Conservation (phyloP, 1,140 invertebrate species). For the Cherax destructor region DNA sequence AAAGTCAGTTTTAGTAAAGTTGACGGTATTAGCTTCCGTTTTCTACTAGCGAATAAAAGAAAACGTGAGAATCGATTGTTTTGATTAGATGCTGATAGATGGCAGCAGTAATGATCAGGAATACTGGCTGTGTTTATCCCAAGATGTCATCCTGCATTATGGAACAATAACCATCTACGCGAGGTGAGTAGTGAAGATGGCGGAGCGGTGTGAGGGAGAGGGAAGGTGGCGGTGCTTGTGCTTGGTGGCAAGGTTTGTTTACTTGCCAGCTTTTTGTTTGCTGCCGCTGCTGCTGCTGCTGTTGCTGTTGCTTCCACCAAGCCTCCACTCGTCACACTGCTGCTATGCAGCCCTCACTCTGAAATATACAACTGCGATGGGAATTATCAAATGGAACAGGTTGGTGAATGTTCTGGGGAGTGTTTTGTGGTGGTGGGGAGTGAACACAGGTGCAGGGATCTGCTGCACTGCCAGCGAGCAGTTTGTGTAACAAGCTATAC, state of each 20-base stretch:
- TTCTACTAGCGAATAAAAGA: slow-evolving; percentile 14
- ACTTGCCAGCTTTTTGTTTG: slow-evolving; percentile 32
- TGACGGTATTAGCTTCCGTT: not conserved
- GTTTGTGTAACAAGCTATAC: too few species aligned
- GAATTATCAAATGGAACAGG: too few species aligned
- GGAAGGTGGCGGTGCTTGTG: not conserved
- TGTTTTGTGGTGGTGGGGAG: too few species aligned
- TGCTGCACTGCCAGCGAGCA: too few species aligned
- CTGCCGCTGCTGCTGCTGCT: not conserved
- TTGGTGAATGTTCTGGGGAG: too few species aligned
- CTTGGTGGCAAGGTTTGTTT: slow-evolving; percentile 41
- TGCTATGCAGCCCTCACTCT: too few species aligned
- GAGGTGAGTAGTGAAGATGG: slow-evolving; percentile 34
- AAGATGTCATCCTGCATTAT: slow-evolving; percentile 56
- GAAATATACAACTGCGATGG: too few species aligned
- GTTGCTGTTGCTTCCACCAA: not conserved
- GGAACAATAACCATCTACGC: slow-evolving; percentile 32
- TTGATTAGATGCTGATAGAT: slow-evolving; percentile 64
- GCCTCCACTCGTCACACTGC: too few species aligned
- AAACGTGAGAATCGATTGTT: slow-evolving; percentile 66
- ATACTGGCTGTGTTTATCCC: slow-evolving; percentile 58
- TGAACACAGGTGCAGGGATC: too few species aligned
- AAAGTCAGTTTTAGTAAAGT: too few species aligned
- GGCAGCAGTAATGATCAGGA: slow-evolving; percentile 65
- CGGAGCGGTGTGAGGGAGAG: not conserved